Percentiles rank a stretch among this genome's conserved stretches.
Conservation (phyloP, 2,113 vertebrate genomes). For the Synchiropus splendidus region DNA sequence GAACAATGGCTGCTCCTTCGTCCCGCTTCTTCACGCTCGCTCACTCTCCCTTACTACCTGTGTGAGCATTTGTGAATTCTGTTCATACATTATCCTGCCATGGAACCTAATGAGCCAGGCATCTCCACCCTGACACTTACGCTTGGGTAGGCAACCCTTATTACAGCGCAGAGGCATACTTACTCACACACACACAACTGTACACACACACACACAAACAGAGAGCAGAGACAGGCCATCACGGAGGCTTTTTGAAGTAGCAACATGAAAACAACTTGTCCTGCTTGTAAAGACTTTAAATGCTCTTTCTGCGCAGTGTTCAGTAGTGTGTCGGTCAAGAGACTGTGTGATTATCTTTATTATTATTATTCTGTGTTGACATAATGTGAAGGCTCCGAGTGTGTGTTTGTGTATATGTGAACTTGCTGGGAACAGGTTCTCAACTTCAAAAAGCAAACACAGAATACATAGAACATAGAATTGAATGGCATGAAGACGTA, state of each 20-base stretch:
- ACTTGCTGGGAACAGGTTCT: too few species aligned
- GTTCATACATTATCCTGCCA: constrained; percentile 68
- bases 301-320: too few species aligned
- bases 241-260: constrained; percentile 13
- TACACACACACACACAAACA: constrained; percentile 6
- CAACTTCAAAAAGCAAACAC: too few species aligned
- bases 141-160: constrained; percentile 59
- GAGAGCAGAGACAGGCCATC: constrained; percentile 19
- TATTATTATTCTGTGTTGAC: too few species aligned
- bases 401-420: too few species aligned
- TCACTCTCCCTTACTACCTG: constrained; percentile 42
- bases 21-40: constrained; percentile 16
- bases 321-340: too few species aligned
- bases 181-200: constrained; percentile 14
- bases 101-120: constrained; percentile 64
- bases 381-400: too few species aligned
- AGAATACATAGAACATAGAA: too few species aligned
- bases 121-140: constrained; percentile 57
- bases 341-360: too few species aligned
- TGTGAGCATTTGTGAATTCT: constrained; percentile 38
- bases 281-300: constrained; percentile 6
- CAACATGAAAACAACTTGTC: constrained; percentile 10
- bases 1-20: constrained; percentile 48
- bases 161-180: constrained; percentile 28
- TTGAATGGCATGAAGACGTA: too few species aligned